These are phyloP conservation scores for Microlaimidae sp. DNA, from an alignment of 2,888 invertebrate species.

Conservation along the genomic window DNA sequence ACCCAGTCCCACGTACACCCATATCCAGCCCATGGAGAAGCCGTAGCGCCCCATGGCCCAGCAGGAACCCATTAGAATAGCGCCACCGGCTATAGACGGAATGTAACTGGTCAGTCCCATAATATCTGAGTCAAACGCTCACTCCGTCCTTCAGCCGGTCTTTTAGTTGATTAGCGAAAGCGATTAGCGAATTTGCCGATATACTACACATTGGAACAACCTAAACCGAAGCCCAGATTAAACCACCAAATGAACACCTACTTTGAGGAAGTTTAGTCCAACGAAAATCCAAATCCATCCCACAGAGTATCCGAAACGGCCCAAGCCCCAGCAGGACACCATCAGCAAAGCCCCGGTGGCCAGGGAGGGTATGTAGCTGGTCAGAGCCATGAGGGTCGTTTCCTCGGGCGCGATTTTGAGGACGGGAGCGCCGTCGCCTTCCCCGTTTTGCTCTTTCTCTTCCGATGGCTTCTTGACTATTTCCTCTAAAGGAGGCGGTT, in stretches of 20 bases:
- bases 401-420: too few relatives aligned
- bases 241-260: too few relatives aligned
- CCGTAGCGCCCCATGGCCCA: slow-evolving; percentile 12
- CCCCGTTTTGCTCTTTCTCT: too few relatives aligned
- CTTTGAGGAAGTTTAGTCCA: slow-evolving; percentile 5
- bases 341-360: slow-evolving; percentile 27
- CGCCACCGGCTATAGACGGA: slow-evolving; percentile 24
- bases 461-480: too few relatives aligned
- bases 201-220: too few relatives aligned
- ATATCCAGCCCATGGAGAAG: neutral
- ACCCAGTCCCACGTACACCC: slow-evolving; percentile 10
- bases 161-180: too few relatives aligned
- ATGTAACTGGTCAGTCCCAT: slow-evolving; percentile 12
- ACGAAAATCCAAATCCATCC: slow-evolving; percentile 11
- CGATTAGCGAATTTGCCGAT: too few relatives aligned
- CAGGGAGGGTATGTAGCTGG: slow-evolving; percentile 16
- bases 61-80: slow-evolving; percentile 22
- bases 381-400: slow-evolving; percentile 10
- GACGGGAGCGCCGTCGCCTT: too few relatives aligned
- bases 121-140: too few relatives aligned
- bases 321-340: slow-evolving; percentile 16
- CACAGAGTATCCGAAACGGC: slow-evolving; percentile 6
- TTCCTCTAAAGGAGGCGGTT: too few relatives aligned
- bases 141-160: too few relatives aligned
- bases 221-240: too few relatives aligned